phyloP scores from a whole-genome alignment of 1,140 invertebrate species.

The Drosophila teissieri region DNA sequence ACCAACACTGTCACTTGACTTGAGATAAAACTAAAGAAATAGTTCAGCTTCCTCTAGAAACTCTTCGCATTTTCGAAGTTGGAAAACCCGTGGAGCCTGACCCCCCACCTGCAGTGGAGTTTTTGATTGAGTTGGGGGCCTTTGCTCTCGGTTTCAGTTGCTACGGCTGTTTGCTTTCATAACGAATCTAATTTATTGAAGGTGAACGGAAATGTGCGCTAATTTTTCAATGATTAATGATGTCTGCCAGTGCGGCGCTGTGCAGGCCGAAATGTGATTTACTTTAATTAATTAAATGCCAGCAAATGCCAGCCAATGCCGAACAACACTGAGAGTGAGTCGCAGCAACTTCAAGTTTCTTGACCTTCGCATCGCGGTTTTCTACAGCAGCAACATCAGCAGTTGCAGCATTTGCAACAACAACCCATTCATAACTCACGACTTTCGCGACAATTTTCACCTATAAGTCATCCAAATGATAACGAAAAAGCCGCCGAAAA shows the following conservation, averaged over 20 bases:
- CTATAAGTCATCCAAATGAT: constrained; percentile 80
- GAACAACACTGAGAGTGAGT: constrained; percentile 18
- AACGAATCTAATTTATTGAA: constrained; percentile 78
- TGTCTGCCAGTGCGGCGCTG: constrained; percentile 33
- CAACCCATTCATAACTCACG: constrained; percentile 75
- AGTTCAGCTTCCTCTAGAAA: background rate
- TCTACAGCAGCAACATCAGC: constrained; percentile 15
- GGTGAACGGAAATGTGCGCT: constrained; percentile 79
- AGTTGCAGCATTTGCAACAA: background rate
- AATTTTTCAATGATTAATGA: constrained; percentile 78
- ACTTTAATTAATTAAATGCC: constrained; percentile 76
- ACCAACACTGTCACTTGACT: no score
- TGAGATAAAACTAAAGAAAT: background rate
- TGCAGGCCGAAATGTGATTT: constrained; percentile 64
- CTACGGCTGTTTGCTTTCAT: constrained; percentile 41
- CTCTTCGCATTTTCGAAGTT: background rate
- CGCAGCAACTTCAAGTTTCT: constrained; percentile 66
- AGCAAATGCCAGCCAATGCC: constrained; percentile 19
- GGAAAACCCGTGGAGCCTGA: constrained; percentile 21
- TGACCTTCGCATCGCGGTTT: constrained; percentile 66
- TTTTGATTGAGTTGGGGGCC: background rate
- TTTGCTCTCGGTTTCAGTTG: constrained; percentile 17
- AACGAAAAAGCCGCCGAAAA: constrained; percentile 65
- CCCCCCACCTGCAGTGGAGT: background rate
- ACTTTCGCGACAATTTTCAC: constrained; percentile 82